Evolutionary conservation across 2,797 vertebrate genomes (phyloP).

Genomic region (Pelodytes ibericus): DNA sequence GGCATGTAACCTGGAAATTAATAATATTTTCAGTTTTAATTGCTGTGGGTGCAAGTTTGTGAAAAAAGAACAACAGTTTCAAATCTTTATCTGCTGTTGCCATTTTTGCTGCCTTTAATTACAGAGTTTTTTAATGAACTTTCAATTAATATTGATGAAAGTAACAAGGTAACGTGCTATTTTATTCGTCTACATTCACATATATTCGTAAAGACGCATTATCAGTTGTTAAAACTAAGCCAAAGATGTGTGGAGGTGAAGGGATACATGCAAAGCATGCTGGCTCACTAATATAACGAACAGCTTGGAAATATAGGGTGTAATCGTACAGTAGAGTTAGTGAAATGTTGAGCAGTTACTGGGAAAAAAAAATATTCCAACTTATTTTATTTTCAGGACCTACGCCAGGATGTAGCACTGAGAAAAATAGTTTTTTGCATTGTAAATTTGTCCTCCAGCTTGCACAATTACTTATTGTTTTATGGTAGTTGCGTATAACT

Average conservation of each 20-base stretch:
- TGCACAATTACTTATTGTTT: not conserved
- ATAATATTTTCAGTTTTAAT: conserved; percentile 11
- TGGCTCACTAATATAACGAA: conserved; percentile 8
- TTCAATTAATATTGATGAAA: conserved; percentile 56
- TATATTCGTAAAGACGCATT: conserved; percentile 1
- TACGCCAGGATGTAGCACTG: conserved; percentile 24
- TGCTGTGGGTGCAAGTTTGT: conserved; percentile 6
- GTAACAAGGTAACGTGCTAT: conserved; percentile 47
- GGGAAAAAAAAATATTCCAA: conserved; percentile 29
- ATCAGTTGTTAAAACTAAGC: conserved; percentile 29
- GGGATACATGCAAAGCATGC: not conserved
- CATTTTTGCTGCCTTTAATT: conserved; percentile 50
- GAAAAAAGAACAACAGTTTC: not conserved
- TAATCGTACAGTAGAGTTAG: conserved; percentile 22
- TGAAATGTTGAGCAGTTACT: conserved; percentile 39
- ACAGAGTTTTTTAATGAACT: conserved; percentile 54
- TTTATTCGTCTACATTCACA: conserved; percentile 41
- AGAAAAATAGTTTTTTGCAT: conserved; percentile 42
- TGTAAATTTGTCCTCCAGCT: conserved; percentile 6
- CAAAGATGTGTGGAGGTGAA: not conserved
- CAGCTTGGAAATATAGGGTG: not conserved
- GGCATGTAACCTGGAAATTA: conserved; percentile 1
- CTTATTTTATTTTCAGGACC: conserved; percentile 28
- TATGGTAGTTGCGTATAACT: too few species aligned
- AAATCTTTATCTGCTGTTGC: conserved; percentile 20